Evolutionary conservation across 2,888 invertebrate species (phyloP).

Genomic region (Idaea aversata): DNA sequence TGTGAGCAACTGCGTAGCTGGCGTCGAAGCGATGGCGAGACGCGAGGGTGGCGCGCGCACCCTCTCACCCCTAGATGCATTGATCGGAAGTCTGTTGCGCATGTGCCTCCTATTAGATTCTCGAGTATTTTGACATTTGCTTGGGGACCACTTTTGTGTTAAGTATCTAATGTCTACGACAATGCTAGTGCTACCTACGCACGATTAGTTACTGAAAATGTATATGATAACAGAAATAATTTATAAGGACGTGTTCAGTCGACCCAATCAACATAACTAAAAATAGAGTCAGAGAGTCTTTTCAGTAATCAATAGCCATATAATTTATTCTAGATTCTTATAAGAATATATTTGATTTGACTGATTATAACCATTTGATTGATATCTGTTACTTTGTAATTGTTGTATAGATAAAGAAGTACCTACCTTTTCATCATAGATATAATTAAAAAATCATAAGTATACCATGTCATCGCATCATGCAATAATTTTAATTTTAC

Average conservation of each 20-base stretch:
- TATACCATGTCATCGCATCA: neutral
- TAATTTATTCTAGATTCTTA: too few relatives aligned
- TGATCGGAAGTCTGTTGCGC: conserved; percentile 72
- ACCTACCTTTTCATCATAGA: neutral
- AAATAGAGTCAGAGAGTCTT: too few relatives aligned
- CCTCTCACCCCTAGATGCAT: conserved; percentile 57
- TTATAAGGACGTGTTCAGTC: too few relatives aligned
- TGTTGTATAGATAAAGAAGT: too few relatives aligned
- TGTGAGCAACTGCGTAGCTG: conserved; percentile 74
- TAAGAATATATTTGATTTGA: too few relatives aligned
- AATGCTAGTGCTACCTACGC: neutral
- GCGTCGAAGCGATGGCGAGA: conserved; percentile 45
- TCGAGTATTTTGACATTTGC: conserved; percentile 66
- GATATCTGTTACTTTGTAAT: too few relatives aligned
- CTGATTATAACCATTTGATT: too few relatives aligned
- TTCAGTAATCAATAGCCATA: too few relatives aligned
- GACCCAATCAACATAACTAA: too few relatives aligned
- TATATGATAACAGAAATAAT: too few relatives aligned
- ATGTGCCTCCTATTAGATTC: conserved; percentile 55
- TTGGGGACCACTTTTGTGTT: conserved; percentile 20
- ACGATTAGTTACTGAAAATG: neutral
- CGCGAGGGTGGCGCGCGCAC: conserved; percentile 67
- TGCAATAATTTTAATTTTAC: neutral
- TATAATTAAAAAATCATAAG: neutral
- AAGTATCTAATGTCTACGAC: conserved; percentile 11